These are phyloP conservation scores for Drosophila aff. DNA, from an alignment of 1,140 invertebrate genomes.

Conservation along the genomic window DNA sequence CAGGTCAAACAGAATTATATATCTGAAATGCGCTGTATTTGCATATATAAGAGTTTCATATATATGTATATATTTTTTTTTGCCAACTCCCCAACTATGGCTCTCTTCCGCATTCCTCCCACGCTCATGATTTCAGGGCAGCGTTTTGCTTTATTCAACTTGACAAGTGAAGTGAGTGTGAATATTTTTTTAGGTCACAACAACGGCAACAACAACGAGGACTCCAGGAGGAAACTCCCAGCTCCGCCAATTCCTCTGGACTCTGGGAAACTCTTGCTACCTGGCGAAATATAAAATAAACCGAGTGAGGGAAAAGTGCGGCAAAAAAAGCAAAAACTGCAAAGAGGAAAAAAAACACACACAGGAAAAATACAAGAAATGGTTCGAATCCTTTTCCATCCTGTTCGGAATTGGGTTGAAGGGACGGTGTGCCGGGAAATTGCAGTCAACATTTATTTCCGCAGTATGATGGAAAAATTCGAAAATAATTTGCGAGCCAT, in stretches of 20 bases:
- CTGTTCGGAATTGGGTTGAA: slow-evolving; percentile 60
- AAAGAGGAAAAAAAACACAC: slow-evolving; percentile 24
- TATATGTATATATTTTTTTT: slow-evolving; percentile 21
- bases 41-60: slow-evolving; percentile 23
- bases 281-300: slow-evolving; percentile 55
- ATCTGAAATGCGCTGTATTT: slow-evolving; percentile 28
- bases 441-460: slow-evolving; percentile 82
- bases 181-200: slow-evolving; percentile 80
- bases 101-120: slow-evolving; percentile 12
- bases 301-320: slow-evolving; percentile 9
- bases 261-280: slow-evolving; percentile 52
- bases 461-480: slow-evolving; percentile 81
- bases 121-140: slow-evolving; percentile 20
- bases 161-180: slow-evolving; percentile 81
- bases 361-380: slow-evolving; percentile 59
- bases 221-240: slow-evolving; percentile 26
- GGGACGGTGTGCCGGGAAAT: slow-evolving; percentile 52
- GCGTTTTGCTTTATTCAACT: slow-evolving; percentile 72
- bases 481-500: slow-evolving; percentile 82
- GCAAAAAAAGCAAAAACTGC: slow-evolving; percentile 17
- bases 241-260: slow-evolving; percentile 46
- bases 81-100: slow-evolving; percentile 12
- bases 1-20: background rate
- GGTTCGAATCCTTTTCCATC: slow-evolving; percentile 80
- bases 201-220: slow-evolving; percentile 40